A percentile compares a stretch with the other conserved stretches of the same genome.
phyloP scores from a whole-genome alignment of 2,113 vertebrate species.

The Rissa tridactyla region DNA sequence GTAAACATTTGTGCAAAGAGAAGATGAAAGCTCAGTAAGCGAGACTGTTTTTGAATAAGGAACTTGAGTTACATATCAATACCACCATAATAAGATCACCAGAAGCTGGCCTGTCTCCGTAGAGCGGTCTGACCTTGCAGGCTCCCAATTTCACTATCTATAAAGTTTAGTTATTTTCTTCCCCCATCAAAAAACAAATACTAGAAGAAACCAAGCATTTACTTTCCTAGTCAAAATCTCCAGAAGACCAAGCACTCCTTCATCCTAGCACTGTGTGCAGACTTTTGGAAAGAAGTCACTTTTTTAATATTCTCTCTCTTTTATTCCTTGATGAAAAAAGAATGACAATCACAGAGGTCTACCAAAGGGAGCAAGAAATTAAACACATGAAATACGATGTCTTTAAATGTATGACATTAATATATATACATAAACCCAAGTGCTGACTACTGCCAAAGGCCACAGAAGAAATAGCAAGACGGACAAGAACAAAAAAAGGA shows the following conservation, averaged over 20 bases:
- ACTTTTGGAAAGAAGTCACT: not conserved
- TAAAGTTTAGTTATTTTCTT: not conserved
- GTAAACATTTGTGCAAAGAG: constrained; percentile 12
- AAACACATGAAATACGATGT: not conserved
- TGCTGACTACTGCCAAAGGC: not conserved
- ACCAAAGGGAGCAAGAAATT: not conserved
- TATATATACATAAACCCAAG: constrained; percentile 1
- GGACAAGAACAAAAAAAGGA: constrained; percentile 28
- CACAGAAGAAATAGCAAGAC: not conserved
- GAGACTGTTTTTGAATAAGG: not conserved
- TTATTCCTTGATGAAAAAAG: not conserved
- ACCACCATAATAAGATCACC: not conserved
- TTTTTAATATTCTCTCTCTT: not conserved
- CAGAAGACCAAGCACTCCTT: not conserved
- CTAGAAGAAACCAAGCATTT: not conserved
- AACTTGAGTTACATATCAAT: constrained; percentile 15
- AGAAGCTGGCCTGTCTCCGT: not conserved
- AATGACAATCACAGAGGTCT: not conserved
- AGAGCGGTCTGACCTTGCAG: not conserved
- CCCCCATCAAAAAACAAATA: not conserved
- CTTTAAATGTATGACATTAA: not conserved
- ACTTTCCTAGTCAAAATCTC: not conserved
- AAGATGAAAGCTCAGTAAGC: constrained; percentile 37
- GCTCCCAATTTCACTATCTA: not conserved
- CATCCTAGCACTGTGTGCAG: not conserved